Percentiles rank a stretch among this genome's conserved stretches.
These are phyloP conservation scores for Spilogale gracilis DNA, from an alignment of 2,113 vertebrate genomes.

Conservation along the genomic window DNA sequence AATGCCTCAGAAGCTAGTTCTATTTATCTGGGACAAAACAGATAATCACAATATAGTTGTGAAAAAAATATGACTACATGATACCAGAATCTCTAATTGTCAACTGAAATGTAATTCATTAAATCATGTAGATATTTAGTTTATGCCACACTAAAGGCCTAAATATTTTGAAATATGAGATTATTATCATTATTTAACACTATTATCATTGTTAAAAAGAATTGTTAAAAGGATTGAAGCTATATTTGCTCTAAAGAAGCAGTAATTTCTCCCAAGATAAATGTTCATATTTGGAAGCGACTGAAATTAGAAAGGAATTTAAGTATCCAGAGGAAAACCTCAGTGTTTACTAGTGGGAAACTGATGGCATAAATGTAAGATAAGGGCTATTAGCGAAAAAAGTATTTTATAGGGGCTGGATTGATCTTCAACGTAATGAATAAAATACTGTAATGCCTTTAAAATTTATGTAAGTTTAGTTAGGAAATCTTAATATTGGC, in stretches of 20 bases:
- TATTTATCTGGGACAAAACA: not conserved
- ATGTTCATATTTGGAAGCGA: conserved; percentile 22
- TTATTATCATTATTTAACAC: conserved; percentile 23
- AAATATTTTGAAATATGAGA: conserved; percentile 46
- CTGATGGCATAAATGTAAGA: not conserved
- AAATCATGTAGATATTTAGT: not conserved
- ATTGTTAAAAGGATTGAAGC: not conserved
- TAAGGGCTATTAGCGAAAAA: not conserved
- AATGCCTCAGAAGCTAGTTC: not conserved
- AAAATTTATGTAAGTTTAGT: conserved; percentile 29
- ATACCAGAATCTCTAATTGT: conserved; percentile 1
- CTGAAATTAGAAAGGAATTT: not conserved
- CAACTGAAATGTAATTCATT: not conserved
- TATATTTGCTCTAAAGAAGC: not conserved
- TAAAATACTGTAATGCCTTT: conserved; percentile 22
- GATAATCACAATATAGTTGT: not conserved
- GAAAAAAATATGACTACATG: not conserved
- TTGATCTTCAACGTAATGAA: conserved; percentile 28
- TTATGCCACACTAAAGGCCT: not conserved
- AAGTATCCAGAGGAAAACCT: not conserved
- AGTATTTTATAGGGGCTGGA: not conserved
- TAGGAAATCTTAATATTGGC: not conserved
- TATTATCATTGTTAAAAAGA: not conserved
- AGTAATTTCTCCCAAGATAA: conserved; percentile 31
- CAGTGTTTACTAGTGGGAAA: not conserved